A percentile compares a stretch with the other conserved stretches of the same genome.
Evolutionary conservation across 1,140 invertebrate species (phyloP).

Genomic region (Eupristina koningsbergeri): DNA sequence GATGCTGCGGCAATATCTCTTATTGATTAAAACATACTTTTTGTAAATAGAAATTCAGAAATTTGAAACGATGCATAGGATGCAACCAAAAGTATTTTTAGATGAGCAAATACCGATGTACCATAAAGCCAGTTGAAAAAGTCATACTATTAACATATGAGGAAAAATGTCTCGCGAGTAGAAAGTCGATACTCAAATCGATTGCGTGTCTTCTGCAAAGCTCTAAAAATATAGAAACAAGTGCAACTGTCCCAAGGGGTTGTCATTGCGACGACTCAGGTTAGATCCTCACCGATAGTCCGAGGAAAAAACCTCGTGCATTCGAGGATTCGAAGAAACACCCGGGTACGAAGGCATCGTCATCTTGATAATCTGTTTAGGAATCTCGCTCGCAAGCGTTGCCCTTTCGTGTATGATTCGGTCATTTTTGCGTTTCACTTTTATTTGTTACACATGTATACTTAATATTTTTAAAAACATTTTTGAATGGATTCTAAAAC

Average conservation of each 20-base stretch:
- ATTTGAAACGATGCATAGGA: no score
- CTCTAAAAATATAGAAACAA: background rate
- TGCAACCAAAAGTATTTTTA: no score
- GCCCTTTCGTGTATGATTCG: background rate
- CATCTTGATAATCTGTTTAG: conserved; percentile 24
- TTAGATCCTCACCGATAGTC: conserved; percentile 33
- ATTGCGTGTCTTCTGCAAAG: background rate
- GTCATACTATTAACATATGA: background rate
- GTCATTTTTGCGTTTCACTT: background rate
- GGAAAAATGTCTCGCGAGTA: background rate
- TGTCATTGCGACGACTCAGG: background rate
- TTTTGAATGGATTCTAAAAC: no score
- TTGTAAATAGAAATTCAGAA: no score
- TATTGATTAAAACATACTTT: no score
- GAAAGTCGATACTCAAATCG: background rate
- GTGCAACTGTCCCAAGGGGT: background rate
- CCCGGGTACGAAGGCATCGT: no score
- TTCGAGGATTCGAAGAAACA: conserved; percentile 31
- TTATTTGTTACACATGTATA: no score
- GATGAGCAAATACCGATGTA: no score
- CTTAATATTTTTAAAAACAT: no score
- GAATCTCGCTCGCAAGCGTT: conserved; percentile 20
- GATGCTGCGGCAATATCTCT: no score
- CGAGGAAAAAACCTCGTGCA: conserved; percentile 1
- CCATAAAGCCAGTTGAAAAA: background rate